Evolutionary conservation across 2,113 vertebrate genomes (phyloP).

Genomic region (Carettochelys insculpta): DNA sequence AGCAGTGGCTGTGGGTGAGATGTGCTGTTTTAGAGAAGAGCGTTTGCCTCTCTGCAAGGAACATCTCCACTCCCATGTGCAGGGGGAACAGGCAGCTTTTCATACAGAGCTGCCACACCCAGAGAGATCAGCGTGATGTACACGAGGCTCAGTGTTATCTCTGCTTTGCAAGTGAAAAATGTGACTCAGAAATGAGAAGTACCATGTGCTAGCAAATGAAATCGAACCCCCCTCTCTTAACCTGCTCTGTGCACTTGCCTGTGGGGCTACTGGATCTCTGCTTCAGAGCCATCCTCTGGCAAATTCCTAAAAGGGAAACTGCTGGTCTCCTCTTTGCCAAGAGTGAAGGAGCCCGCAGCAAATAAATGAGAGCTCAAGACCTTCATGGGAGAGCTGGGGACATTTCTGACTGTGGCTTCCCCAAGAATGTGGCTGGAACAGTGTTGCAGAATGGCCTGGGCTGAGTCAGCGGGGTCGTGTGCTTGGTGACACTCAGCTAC

Average conservation of each 20-base stretch:
- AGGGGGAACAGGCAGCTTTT: background rate
- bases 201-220: background rate
- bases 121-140: background rate
- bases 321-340: background rate
- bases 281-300: background rate
- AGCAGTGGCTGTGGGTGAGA: background rate
- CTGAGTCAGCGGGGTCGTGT: background rate
- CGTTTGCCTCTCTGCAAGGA: background rate
- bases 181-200: background rate
- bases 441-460: background rate
- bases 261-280: background rate
- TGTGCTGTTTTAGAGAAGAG: background rate
- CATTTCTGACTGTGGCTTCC: background rate
- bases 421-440: background rate
- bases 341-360: background rate
- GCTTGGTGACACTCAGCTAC: background rate
- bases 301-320: background rate
- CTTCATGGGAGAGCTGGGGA: background rate
- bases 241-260: background rate
- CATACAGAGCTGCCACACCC: background rate
- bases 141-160: background rate
- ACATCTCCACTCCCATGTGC: background rate
- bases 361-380: background rate
- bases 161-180: background rate
- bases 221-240: background rate